phyloP scores from a whole-genome alignment of 1,140 invertebrate species.

The Dolichoris vasculosae region DNA sequence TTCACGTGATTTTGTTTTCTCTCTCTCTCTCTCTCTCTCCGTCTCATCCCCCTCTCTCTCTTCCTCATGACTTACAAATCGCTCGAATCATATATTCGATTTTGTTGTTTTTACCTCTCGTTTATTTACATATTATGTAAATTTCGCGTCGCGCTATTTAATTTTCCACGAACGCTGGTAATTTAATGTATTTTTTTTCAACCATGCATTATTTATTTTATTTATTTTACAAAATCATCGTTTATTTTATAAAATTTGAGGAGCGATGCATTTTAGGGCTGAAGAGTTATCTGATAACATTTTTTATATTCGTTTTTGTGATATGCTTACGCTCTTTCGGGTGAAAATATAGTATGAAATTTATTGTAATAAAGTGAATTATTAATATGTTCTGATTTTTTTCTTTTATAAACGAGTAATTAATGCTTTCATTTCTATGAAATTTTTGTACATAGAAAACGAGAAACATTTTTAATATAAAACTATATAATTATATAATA shows the following conservation, averaged over 20 bases:
- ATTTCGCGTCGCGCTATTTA: background rate
- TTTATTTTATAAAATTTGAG: background rate
- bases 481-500: background rate
- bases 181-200: background rate
- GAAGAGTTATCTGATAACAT: background rate
- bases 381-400: background rate
- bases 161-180: background rate
- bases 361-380: background rate
- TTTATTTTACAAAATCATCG: too few species aligned
- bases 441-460: background rate
- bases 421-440: background rate
- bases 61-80: background rate
- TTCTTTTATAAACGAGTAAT: background rate
- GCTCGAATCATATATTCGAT: background rate
- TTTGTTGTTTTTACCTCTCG: background rate
- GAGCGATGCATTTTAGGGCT: background rate
- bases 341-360: background rate
- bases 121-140: background rate
- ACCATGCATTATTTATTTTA: background rate
- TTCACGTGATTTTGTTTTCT: constrained; percentile 10
- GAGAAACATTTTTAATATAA: background rate
- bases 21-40: background rate
- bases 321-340: background rate
- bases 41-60: background rate
- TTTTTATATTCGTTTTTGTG: background rate